Percentiles rank a stretch among this genome's conserved stretches.
Evolutionary conservation across 2,113 vertebrate species (phyloP).

Genomic region (human (Homo sapiens)): GRCh38 chr3:114797001-114797500

Average conservation of each 20-base stretch:
- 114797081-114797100: background rate
- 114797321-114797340: background rate
- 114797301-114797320: background rate
- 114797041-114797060: background rate
- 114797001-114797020: background rate
- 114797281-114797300: background rate
- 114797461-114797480: background rate
- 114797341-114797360: background rate
- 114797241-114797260: constrained; percentile 6
- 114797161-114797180: constrained; percentile 21
- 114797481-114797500: background rate
- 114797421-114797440: background rate
- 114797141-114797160: constrained; percentile 26
- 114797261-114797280: background rate
- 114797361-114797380: background rate
- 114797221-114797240: background rate
- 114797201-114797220: background rate
- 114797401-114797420: background rate
- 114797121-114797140: background rate
- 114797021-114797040: background rate
- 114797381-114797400: background rate
- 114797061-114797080: background rate
- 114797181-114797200: constrained; percentile 36
- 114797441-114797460: background rate
- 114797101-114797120: background rate